Percentiles rank a stretch among this genome's conserved stretches.
Conservation (phyloP, 2,888 invertebrate species). For the Tryphoninae sp. region DNA sequence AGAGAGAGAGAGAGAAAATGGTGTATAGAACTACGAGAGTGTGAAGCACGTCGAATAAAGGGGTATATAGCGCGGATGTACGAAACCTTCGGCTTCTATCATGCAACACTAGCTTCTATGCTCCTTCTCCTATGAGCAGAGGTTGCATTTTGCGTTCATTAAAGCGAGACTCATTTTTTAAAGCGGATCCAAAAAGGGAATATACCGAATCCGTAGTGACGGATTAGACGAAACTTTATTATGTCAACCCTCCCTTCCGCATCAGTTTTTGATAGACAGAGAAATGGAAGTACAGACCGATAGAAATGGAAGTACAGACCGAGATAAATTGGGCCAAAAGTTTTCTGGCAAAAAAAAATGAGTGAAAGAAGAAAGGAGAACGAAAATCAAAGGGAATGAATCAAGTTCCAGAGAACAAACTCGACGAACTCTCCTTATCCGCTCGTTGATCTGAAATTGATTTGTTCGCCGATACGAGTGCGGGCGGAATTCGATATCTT, state of each 20-base stretch:
- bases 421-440: constrained; percentile 14
- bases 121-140: constrained; percentile 16
- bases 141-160: constrained; percentile 76
- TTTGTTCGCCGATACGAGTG: constrained; percentile 35
- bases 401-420: not conserved
- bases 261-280: not conserved
- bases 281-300: constrained; percentile 10
- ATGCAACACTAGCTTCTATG: not conserved
- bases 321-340: constrained; percentile 18
- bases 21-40: constrained; percentile 46
- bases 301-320: constrained; percentile 2
- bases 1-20: constrained; percentile 59
- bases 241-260: constrained; percentile 51
- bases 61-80: constrained; percentile 25
- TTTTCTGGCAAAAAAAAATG: not conserved
- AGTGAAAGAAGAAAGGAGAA: not conserved
- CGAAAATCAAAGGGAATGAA: constrained; percentile 4
- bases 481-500: not conserved
- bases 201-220: constrained; percentile 70
- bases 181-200: constrained; percentile 71
- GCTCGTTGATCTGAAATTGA: constrained; percentile 32
- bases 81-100: constrained; percentile 40
- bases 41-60: constrained; percentile 61
- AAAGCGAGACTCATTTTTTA: constrained; percentile 75
- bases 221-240: constrained; percentile 60